Conservation (phyloP, 2,797 vertebrate species). For the Poecilia picta region DNA sequence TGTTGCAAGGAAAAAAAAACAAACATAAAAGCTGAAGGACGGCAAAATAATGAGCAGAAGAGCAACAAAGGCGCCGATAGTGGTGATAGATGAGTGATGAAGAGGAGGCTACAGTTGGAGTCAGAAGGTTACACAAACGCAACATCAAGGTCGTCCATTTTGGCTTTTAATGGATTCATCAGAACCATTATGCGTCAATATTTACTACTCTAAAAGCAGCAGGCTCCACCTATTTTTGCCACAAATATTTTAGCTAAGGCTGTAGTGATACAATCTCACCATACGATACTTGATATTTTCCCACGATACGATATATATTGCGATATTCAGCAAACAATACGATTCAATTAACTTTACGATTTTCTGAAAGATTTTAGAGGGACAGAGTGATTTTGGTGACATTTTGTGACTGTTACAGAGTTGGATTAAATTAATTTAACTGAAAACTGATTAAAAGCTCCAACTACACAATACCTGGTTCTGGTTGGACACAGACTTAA, state of each 20-base stretch:
- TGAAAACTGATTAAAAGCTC: too few species aligned
- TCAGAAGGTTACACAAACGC: background rate
- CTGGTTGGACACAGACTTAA: too few species aligned
- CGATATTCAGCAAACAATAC: too few species aligned
- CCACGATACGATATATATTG: too few species aligned
- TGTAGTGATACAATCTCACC: too few species aligned
- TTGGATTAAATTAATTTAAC: too few species aligned
- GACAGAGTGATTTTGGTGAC: too few species aligned
- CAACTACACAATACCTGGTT: too few species aligned
- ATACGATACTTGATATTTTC: too few species aligned
- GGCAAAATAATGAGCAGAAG: conserved; percentile 32
- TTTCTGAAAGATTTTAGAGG: too few species aligned
- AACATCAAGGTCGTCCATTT: background rate
- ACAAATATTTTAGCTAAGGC: background rate
- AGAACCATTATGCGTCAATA: background rate
- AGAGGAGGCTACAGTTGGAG: conserved; percentile 38
- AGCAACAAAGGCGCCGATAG: conserved; percentile 54
- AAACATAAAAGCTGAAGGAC: conserved; percentile 28
- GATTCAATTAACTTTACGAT: too few species aligned
- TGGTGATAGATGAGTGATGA: conserved; percentile 50
- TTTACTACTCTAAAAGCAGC: background rate
- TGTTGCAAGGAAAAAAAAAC: conserved; percentile 10
- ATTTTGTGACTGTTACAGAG: too few species aligned
- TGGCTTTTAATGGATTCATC: background rate
- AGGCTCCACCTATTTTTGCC: background rate